Percentiles rank a stretch among this genome's conserved stretches.
Evolutionary conservation across 2,797 vertebrate species (phyloP).

Genomic region (Xyrichtys novacula): DNA sequence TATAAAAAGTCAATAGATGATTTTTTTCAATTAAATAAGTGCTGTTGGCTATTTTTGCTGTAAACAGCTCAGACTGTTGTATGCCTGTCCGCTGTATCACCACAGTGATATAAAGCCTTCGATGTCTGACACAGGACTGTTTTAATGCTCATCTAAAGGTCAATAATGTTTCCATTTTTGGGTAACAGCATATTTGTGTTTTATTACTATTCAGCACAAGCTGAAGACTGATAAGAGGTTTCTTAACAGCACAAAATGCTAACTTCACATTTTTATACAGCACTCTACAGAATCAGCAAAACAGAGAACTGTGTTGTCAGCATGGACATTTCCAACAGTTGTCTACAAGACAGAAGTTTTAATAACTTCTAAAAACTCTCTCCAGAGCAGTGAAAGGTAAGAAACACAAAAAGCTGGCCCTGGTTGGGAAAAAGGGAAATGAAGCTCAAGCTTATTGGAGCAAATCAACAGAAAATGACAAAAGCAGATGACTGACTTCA

Average conservation of each 20-base stretch:
- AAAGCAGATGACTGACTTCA: too few relatives aligned
- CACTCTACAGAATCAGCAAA: slow-evolving; percentile 47
- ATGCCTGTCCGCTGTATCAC: slow-evolving; percentile 27
- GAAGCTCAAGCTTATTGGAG: not conserved
- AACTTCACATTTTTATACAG: slow-evolving; percentile 46
- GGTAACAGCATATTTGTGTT: slow-evolving; percentile 26
- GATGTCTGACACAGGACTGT: not conserved
- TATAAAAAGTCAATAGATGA: not conserved
- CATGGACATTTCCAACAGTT: slow-evolving; percentile 33
- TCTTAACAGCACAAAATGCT: slow-evolving; percentile 53
- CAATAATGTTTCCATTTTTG: slow-evolving; percentile 29
- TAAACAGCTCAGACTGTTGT: slow-evolving; percentile 3
- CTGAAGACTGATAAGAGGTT: slow-evolving; percentile 47
- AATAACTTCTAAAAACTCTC: slow-evolving; percentile 18
- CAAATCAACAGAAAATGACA: slow-evolving; percentile 13
- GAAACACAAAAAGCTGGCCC: not conserved
- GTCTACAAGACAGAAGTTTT: slow-evolving; percentile 38
- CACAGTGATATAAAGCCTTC: not conserved
- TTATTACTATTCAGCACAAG: slow-evolving; percentile 55
- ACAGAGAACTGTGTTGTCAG: slow-evolving; percentile 43
- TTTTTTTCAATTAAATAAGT: not conserved
- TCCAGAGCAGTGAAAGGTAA: slow-evolving; percentile 10
- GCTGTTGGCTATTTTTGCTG: not conserved
- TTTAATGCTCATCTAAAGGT: slow-evolving; percentile 38
- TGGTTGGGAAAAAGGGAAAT: not conserved